Evolutionary conservation across 2,888 invertebrate species (phyloP), one percentile per base, ranked within the genome.

Genomic region (Xylota sylvarum): DNA sequence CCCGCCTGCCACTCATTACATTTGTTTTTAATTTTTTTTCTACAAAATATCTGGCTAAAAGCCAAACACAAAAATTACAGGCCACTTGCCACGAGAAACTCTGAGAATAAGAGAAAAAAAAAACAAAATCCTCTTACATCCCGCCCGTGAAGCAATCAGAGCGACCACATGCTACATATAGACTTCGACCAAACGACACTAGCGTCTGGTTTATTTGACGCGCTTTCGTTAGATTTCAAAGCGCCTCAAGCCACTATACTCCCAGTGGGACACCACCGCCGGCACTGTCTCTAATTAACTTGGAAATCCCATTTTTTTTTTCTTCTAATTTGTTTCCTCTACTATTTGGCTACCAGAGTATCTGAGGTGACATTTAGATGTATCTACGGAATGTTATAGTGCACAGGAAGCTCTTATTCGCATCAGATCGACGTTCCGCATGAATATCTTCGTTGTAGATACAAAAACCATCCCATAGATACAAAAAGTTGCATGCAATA

Each of bases 31-130:
- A 72, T 62, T 78, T 37, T 40, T 19, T 64, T 56, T 43, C 6
- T 43, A 40, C 14, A 5, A 27, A 72, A 50, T 58, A 32, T 37
- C 37, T 80, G 80, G 80, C 80, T n/a, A 14, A 60, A 5, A 43
- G 64, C 80, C 80, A 80, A 65, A 56, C 12, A 46, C 55, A 37
- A 30, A 80, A 65, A 80, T 80, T 67, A 80, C 80, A 80, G 35
- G 50, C 65, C 65, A 80, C 65, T 73, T 43, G 79, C 58, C 37
- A 58, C 58, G 7, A 50, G n/a, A 55, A 56, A 55, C 27, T 50
- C 50, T 9, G 1, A 14, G 43, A 40, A 56, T 4, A 52, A 27
- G 23, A 37, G 37, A 37, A 37, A 0, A 35, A 35, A 9, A 35
- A 7, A 43, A 32, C n/a, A 14, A 14, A 43, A 43, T 43, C 43